Evolutionary conservation across 2,797 vertebrate genomes (phyloP).

Genomic region (Protosalanx chinensis): DNA sequence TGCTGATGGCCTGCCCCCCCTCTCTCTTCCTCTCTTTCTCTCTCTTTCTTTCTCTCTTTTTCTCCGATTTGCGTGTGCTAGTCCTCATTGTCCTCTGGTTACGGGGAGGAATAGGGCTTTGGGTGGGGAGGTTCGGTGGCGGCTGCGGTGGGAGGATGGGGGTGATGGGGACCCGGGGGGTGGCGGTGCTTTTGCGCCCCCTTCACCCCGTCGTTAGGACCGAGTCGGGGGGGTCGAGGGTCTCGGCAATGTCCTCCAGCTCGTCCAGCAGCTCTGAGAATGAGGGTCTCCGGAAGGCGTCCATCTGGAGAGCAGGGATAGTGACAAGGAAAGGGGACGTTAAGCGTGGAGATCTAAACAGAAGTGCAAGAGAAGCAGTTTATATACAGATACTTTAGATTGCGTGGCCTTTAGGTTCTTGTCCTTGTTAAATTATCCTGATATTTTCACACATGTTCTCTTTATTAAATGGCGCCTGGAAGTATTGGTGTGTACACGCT

Average conservation of each 20-base stretch:
- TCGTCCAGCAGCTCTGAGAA: constrained; percentile 70
- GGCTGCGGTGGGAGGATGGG: background rate
- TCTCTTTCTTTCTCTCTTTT: background rate
- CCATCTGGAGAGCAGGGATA: constrained; percentile 58
- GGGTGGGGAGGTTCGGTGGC: background rate
- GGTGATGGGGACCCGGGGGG: no score
- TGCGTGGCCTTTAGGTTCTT: background rate
- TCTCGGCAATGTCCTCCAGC: constrained; percentile 64
- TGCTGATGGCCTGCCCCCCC: no score
- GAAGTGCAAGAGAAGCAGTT: no score
- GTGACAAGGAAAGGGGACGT: background rate
- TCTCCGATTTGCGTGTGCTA: background rate
- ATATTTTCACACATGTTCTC: background rate
- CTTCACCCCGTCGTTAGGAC: constrained; percentile 47
- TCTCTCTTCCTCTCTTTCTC: background rate
- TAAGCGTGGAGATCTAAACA: background rate
- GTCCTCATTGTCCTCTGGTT: background rate
- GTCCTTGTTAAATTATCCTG: background rate
- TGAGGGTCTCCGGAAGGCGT: constrained; percentile 69
- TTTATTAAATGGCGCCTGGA: background rate
- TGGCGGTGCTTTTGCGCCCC: background rate
- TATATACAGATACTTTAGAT: no score
- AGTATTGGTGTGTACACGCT: background rate
- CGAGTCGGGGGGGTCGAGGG: constrained; percentile 50
- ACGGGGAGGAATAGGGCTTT: background rate